These are phyloP conservation scores for Bruchidius siliquastri DNA, from an alignment of 2,888 invertebrate genomes.

Conservation along the genomic window DNA sequence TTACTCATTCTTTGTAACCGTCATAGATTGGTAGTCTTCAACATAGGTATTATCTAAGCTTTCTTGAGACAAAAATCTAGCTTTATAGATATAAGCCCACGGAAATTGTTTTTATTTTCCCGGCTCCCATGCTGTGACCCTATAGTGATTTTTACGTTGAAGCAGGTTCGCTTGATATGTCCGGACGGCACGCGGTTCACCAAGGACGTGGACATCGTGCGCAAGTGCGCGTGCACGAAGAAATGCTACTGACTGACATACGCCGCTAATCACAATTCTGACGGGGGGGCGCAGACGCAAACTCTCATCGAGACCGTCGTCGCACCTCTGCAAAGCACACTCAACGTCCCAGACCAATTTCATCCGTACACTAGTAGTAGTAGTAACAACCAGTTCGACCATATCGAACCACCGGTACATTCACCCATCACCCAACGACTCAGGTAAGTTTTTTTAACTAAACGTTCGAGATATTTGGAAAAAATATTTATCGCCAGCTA, in stretches of 20 bases:
- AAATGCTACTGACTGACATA: constrained; percentile 76
- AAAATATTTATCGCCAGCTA: no score
- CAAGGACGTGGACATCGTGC: constrained; percentile 93
- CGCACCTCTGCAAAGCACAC: neutral
- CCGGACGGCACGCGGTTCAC: constrained; percentile 89
- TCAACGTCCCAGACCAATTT: constrained; percentile 9
- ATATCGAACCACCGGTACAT: constrained; percentile 10
- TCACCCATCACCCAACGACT: constrained; percentile 16
- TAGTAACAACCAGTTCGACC: constrained; percentile 13
- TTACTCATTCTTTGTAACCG: no score
- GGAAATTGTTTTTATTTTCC: no score
- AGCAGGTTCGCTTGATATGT: constrained; percentile 83
- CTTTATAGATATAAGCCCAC: no score
- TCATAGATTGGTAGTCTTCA: no score
- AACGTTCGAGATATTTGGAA: no score
- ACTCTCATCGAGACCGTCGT: neutral
- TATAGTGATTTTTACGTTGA: no score
- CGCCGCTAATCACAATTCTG: constrained; percentile 55
- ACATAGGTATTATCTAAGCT: no score
- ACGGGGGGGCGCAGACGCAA: constrained; percentile 21
- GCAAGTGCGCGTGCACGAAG: constrained; percentile 93
- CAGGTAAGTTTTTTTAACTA: neutral
- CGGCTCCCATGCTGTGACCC: no score
- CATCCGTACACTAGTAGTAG: constrained; percentile 13
- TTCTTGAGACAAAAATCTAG: no score